Evolutionary conservation across 2,113 vertebrate species (phyloP), one percentile per base, ranked within the genome.

Genomic region (Promerops cafer): DNA sequence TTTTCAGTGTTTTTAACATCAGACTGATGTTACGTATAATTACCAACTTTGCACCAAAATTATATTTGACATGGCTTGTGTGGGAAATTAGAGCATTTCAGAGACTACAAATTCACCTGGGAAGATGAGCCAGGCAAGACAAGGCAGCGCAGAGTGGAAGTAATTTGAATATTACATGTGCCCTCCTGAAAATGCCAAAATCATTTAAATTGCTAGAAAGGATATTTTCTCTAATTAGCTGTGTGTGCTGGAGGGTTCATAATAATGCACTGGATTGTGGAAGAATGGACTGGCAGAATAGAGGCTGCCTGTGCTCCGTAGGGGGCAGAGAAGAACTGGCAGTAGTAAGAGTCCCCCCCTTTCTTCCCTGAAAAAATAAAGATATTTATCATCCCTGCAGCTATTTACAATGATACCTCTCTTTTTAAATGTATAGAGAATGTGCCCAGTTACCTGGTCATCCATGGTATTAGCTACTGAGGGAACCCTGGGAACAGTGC

Each of bases 1-100:
- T 99, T 99, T 99, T 99, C 98, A 99, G 98, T 98, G 98, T 98
- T 99, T 98, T 99, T 98, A 98, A 98, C 98, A 99, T 99, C 98
- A 98, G 98, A 98, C 98, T 98, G 98, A 99, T 99, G 99, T 98
- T 99, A 98, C 98, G 94, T 99, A 98, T 99, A 99, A 99, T 99
- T 99, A 99, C 98, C 97, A 98, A 98, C 98, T 99, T 99, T 98
- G 98, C 98, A 98, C 98, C 98, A 98, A 99, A 99, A 99, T 99
- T 98, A 98, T 98, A 98, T 98, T 98, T 99, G 99, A 99, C 99
- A 99, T 98, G 97, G 96, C 98, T 97, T 98, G 98, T 98, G 98
- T 98, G 97, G 98, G 97, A 99, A 99, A 99, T 99, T 98, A 99
- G 97, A 98, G 98, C 98, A 98, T 98, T 99, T 98, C 98, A 98